These are phyloP conservation scores for Metellina segmentata DNA, from an alignment of 2,888 invertebrate genomes.

Conservation along the genomic window DNA sequence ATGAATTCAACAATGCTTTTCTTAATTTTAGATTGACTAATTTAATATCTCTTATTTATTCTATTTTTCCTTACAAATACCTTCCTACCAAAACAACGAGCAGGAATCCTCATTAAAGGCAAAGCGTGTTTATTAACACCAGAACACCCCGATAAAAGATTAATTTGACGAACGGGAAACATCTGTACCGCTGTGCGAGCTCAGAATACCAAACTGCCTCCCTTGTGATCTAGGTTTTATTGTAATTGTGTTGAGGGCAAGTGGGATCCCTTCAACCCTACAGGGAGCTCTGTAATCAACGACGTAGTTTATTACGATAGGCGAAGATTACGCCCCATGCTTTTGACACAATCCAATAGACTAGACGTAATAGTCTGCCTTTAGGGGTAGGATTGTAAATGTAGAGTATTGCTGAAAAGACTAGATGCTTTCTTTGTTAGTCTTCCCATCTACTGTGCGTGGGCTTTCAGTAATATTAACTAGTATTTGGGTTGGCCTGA, in stretches of 20 bases:
- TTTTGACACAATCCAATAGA: slow-evolving; percentile 29
- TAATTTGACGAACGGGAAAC: not conserved
- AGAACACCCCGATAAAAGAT: not conserved
- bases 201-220: not conserved
- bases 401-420: not conserved
- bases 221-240: not conserved
- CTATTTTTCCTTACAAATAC: no score
- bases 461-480: no score
- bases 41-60: no score
- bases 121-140: not conserved
- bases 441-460: no score
- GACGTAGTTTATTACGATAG: slow-evolving; percentile 35
- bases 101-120: no score
- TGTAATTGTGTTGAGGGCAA: slow-evolving; percentile 32
- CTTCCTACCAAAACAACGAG: no score
- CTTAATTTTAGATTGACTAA: no score
- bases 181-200: no score
- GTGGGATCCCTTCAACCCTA: not conserved
- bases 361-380: slow-evolving; percentile 2
- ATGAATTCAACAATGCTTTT: no score
- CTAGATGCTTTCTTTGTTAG: no score
- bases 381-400: not conserved
- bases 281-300: slow-evolving; percentile 36
- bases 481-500: no score
- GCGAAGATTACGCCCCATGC: slow-evolving; percentile 12